phyloP scores from a whole-genome alignment of 2,888 invertebrate species.

The Gymnoscelis rufifasciata region DNA sequence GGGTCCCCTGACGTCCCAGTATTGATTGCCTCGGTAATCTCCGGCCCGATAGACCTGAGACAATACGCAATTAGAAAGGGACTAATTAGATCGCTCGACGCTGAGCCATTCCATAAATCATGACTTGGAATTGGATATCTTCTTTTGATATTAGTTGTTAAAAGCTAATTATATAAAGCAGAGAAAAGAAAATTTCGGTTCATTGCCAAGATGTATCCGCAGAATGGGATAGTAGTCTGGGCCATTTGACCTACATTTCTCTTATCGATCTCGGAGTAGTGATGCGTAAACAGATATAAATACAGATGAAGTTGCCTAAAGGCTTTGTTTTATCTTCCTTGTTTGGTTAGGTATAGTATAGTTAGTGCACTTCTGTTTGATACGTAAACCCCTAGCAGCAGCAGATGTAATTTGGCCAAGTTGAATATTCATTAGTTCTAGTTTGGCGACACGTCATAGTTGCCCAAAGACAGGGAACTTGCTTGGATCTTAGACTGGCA shows the following conservation, averaged over 20 bases:
- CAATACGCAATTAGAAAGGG: constrained; percentile 42
- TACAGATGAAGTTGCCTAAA: background rate
- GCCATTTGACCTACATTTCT: background rate
- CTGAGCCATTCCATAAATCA: constrained; percentile 26
- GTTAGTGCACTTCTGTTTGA: background rate
- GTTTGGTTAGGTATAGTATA: background rate
- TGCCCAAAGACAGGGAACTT: constrained; percentile 32
- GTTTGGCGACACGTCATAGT: constrained; percentile 37
- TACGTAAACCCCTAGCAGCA: constrained; percentile 15
- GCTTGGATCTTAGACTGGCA: constrained; percentile 33
- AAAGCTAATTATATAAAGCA: background rate
- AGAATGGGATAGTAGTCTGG: background rate
- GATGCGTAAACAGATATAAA: background rate
- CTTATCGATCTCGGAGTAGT: background rate
- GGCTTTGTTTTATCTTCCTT: no score
- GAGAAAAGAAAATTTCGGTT: background rate
- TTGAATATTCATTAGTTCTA: constrained; percentile 45
- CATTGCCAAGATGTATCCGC: background rate
- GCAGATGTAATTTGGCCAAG: constrained; percentile 32
- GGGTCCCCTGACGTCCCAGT: constrained; percentile 41
- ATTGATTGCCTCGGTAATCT: constrained; percentile 49
- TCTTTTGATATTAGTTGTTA: background rate
- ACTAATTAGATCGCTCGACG: constrained; percentile 34
- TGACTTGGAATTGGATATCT: constrained; percentile 12
- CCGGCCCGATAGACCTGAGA: constrained; percentile 34